A percentile compares a stretch with the other conserved stretches of the same genome.
Conservation (phyloP, 2,113 vertebrate species). For the Spermophilus dauricus region DNA sequence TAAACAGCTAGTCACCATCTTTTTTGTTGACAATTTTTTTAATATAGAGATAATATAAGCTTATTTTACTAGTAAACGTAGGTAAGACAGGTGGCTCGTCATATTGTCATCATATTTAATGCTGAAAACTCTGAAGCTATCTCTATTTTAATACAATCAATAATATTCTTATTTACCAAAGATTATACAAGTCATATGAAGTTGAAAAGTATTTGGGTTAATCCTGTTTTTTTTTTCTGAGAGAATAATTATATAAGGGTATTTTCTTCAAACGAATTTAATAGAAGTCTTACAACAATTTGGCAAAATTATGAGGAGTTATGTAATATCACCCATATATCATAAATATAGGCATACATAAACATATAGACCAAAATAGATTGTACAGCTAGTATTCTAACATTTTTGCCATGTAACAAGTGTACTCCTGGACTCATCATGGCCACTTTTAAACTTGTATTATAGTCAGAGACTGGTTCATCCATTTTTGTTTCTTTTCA, state of each 20-base stretch:
- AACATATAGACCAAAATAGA: no score
- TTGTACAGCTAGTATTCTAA: neutral
- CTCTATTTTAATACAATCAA: neutral
- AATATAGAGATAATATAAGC: neutral
- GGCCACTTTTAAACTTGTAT: neutral
- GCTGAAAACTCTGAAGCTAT: neutral
- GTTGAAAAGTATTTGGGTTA: neutral
- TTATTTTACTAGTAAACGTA: neutral
- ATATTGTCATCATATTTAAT: neutral
- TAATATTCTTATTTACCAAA: neutral
- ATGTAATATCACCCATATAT: no score
- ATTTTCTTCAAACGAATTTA: neutral
- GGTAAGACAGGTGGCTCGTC: neutral
- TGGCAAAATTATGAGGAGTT: no score
- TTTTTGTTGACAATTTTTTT: neutral
- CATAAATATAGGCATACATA: no score
- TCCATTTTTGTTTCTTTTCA: neutral
- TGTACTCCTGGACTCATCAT: neutral
- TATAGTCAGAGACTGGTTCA: neutral
- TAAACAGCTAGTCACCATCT: neutral
- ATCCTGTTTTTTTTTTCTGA: neutral
- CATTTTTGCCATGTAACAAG: neutral
- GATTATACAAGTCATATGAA: neutral
- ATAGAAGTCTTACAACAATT: neutral
- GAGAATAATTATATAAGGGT: neutral